Base-by-base conservation (phyloP, 1,140 invertebrate species). In the Aethina tumida region DNA sequence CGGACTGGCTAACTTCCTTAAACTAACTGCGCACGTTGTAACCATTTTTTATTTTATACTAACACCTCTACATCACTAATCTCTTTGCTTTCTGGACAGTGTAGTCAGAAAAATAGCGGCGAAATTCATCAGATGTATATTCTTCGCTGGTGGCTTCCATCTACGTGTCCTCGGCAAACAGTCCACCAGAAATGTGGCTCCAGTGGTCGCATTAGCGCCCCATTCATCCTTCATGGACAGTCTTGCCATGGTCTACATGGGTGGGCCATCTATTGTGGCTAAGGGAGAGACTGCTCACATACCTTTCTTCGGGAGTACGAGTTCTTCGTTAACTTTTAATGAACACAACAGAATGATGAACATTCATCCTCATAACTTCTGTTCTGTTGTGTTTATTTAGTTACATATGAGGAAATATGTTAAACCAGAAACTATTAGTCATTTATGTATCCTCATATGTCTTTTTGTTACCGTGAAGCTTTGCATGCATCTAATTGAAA, bases 141-240 rank as follows among this genome's bases (percentile, higher is more conserved):
- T 90, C 69, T 68, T 81, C 36, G 72, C 71, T 22, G 81, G 80
- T 33, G 87, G 89, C 38, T 90, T 93, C 65, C 78, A 85, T 54
- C 66, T 88, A 39, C 75, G 68, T 49, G 67, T 79, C 25, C 79
- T 76, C 56, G 84, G 84, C 26, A 65, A 68, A 39, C 68, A 71
- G 52, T 79, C 77, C 10, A 58, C 68, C 2, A 47, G 53, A 25
- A 16, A 35, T 9, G 45, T 58, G 57, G 89, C 89, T 1, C 85
- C 88, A 2, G 79, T 96, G 41, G 64, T 94, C 37, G 81, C 79
- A n/a, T 73, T 89, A 29, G 87, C 87, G 12, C 89, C 91, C 5
- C 91, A 95, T 63, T 94, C 90, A 13, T 81, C 82, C 37, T 92
- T 85, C 72, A 84, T 89, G 65, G 91, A 94, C 66, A 81, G 85